A percentile compares a stretch with the other conserved stretches of the same genome.
These are phyloP conservation scores for Acleris sparsana DNA, from an alignment of 2,888 invertebrate species.

Conservation along the genomic window DNA sequence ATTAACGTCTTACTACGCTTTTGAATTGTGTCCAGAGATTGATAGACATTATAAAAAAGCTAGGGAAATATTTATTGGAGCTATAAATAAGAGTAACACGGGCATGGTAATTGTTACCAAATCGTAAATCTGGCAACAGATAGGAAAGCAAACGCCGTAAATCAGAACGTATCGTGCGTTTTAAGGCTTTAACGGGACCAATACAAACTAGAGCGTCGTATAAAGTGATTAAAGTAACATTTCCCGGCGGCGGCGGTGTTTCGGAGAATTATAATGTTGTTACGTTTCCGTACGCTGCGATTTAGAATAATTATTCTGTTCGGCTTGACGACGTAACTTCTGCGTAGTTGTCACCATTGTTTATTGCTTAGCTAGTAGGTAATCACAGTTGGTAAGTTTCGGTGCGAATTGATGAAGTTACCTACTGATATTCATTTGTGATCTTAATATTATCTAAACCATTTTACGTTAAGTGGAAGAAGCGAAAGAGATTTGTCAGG, in stretches of 20 bases:
- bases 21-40: no score
- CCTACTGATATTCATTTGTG: no score
- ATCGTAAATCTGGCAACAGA: conserved; percentile 50
- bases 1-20: no score
- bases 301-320: conserved; percentile 43
- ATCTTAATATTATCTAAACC: no score
- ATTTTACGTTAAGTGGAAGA: no score
- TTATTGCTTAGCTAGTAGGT: conserved; percentile 5
- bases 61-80: conserved; percentile 14
- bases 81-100: conserved; percentile 28
- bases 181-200: conserved; percentile 63
- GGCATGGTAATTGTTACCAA: conserved; percentile 39
- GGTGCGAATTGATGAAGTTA: no score
- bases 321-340: conserved; percentile 29
- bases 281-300: conserved; percentile 62
- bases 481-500: no score
- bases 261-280: conserved; percentile 72
- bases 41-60: no score
- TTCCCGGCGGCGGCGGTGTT: conserved; percentile 63
- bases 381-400: neutral
- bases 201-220: conserved; percentile 69
- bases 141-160: conserved; percentile 57
- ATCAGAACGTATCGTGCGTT: conserved; percentile 64
- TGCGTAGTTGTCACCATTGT: conserved; percentile 24
- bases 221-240: conserved; percentile 81